Conservation (phyloP, 2,113 vertebrate genomes). For the Saguinus midas region DNA sequence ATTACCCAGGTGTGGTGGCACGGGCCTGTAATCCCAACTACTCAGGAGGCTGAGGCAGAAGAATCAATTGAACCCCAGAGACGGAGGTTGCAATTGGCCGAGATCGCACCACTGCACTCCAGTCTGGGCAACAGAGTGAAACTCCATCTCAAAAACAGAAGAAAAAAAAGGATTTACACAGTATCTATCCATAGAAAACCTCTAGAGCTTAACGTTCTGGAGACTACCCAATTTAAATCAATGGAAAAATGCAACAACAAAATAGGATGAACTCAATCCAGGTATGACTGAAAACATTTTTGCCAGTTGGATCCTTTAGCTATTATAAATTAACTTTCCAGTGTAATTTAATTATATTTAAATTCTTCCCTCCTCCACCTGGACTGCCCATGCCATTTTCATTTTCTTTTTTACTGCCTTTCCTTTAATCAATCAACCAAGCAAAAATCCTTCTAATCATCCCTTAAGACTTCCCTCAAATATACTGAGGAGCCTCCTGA, state of each 20-base stretch:
- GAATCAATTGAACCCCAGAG: no score
- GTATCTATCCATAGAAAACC: not conserved
- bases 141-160: no score
- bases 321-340: not conserved
- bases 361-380: not conserved
- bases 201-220: not conserved
- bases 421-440: not conserved
- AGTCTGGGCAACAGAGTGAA: no score
- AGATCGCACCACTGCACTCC: no score
- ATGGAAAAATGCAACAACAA: conserved; percentile 1
- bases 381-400: not conserved
- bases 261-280: not conserved
- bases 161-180: not conserved
- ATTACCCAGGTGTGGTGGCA: no score
- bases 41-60: no score
- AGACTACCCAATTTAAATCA: not conserved
- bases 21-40: no score
- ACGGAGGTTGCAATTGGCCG: no score
- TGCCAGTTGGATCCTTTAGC: not conserved
- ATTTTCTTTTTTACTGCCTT: not conserved
- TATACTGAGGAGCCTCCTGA: not conserved
- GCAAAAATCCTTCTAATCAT: not conserved
- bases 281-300: not conserved
- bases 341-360: not conserved
- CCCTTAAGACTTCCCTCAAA: not conserved